phyloP scores from a whole-genome alignment of 2,113 vertebrate species.

The Mormyrus iriodes region DNA sequence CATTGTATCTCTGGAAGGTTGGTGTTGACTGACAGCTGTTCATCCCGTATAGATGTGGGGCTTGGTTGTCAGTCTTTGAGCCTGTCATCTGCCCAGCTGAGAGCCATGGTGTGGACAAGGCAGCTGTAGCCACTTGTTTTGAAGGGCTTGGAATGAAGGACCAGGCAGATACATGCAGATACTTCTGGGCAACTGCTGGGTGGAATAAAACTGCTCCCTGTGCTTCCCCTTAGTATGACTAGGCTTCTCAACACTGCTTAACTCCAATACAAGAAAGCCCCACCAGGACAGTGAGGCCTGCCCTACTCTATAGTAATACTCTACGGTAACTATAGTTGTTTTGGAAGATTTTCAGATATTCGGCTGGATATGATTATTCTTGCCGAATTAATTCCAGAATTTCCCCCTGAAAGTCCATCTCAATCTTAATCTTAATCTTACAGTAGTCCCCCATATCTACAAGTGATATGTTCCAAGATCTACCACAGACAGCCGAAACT shows the following conservation, averaged over 20 bases:
- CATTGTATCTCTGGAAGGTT: neutral
- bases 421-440: neutral
- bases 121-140: neutral
- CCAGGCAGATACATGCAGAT: neutral
- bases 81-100: neutral
- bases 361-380: neutral
- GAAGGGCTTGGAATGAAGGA: neutral
- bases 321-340: neutral
- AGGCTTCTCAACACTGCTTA: neutral
- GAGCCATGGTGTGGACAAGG: neutral
- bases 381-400: neutral
- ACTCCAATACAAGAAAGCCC: neutral
- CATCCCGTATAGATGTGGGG: neutral
- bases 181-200: neutral
- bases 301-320: too few relatives aligned
- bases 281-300: neutral
- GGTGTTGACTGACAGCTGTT: neutral
- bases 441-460: neutral
- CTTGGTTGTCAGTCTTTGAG: neutral
- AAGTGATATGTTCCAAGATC: neutral
- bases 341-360: neutral
- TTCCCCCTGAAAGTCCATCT: neutral
- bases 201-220: neutral
- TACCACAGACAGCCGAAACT: too few relatives aligned
- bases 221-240: neutral